Base-by-base conservation (phyloP, 2,797 vertebrate species). In the Echiichthys vipera region DNA sequence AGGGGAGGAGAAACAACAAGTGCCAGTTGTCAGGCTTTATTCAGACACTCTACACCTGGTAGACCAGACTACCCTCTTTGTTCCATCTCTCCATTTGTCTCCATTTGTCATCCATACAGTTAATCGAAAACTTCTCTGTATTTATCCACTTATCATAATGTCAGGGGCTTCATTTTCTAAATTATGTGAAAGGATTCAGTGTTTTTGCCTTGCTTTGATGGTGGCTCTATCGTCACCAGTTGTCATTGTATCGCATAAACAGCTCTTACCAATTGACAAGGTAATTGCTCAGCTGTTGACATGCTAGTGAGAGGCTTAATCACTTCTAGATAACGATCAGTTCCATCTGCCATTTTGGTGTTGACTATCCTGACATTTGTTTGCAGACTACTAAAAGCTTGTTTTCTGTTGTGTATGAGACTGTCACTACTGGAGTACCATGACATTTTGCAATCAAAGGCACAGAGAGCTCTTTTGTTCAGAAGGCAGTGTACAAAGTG, bases 211-310 rank as follows among this genome's bases (percentile, higher is more conserved):
- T 42, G 43, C n/a, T 15, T 66, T 24, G 27, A 61, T 78, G 54
- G 61, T 39, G 11, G 64, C 56, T 66, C 25, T 29, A 22, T 63
- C 40, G 42, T 32, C 51, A 65, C 64, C 40, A 40, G 59, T 74
- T 89, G 74, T 84, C 85, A 74, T 29, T 58, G 55, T 58, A 61
- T 80, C 62, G 78, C 84, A 88, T 88, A 81, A 89, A 85, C 78
- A 79, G 79, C 77, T 78, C 81, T 81, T 30, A 14, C 59, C 77
- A 76, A 69, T 68, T 90, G 85, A 89, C 74, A 83, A 63, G 79
- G 64, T 91, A 92, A 93, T 92, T 92, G 89, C 91, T 88, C 77
- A 71, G 70, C 70, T 69, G 81, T 74, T 84, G 85, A 91, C 86
- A 81, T 58, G 74, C 79, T 42, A 55, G 57, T 29, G 77, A 84